Conservation (phyloP, 2,797 vertebrate genomes). For the Malurus leucopterus region DNA sequence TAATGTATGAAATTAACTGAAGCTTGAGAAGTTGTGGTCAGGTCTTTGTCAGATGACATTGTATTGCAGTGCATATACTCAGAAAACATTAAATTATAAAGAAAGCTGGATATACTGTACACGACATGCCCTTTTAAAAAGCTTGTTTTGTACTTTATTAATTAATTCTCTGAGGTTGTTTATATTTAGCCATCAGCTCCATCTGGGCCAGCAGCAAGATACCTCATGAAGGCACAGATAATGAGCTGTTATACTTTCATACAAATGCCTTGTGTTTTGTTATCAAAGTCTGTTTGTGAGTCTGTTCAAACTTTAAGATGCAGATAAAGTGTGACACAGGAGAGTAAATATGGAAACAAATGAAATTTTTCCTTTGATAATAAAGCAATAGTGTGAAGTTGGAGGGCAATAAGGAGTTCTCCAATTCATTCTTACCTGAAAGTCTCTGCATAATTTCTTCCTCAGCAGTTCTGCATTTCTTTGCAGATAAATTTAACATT, state of each 20-base stretch:
- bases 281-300: slow-evolving; percentile 19
- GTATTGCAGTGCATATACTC: neutral
- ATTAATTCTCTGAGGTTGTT: slow-evolving; percentile 50
- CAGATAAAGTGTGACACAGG: neutral
- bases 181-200: slow-evolving; percentile 51
- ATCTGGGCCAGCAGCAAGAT: slow-evolving; percentile 41
- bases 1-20: neutral
- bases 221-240: slow-evolving; percentile 33
- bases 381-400: neutral
- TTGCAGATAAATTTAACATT: neutral
- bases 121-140: neutral
- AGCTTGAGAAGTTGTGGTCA: neutral
- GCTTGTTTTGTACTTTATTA: slow-evolving; percentile 35
- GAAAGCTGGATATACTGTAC: neutral
- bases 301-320: slow-evolving; percentile 17
- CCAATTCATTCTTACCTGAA: neutral
- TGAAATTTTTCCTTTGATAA: neutral
- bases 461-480: neutral
- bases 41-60: neutral
- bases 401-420: neutral
- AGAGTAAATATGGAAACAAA: neutral
- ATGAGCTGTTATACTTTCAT: slow-evolving; percentile 39
- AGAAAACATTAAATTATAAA: neutral
- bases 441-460: neutral
- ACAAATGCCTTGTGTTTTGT: slow-evolving; percentile 13